phyloP scores from a whole-genome alignment of 2,797 vertebrate genomes.

The Sebastes goodei region DNA sequence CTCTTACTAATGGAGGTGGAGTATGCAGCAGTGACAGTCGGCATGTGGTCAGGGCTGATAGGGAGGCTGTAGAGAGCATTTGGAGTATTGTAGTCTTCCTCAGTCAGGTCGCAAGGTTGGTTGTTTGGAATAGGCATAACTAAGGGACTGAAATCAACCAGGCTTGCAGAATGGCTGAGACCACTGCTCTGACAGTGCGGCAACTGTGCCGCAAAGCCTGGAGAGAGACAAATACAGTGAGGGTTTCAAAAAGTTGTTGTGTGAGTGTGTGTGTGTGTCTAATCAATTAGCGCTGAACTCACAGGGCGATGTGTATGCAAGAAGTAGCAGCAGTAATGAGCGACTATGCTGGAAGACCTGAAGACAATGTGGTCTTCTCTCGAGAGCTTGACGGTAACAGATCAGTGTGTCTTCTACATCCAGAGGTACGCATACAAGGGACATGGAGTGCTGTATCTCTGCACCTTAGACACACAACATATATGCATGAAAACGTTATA shows the following conservation, averaged over 20 bases:
- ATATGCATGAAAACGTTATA: not conserved
- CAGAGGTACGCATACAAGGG: conserved; percentile 88
- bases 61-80: conserved; percentile 82
- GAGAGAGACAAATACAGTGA: not conserved
- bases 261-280: not conserved
- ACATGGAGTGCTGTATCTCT: conserved; percentile 79
- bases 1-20: conserved; percentile 88
- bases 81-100: conserved; percentile 83
- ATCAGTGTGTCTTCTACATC: conserved; percentile 87
- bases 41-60: conserved; percentile 80
- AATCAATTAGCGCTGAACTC: conserved; percentile 45
- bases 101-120: conserved; percentile 80
- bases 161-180: conserved; percentile 45
- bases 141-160: conserved; percentile 57
- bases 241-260: not conserved
- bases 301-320: conserved; percentile 87
- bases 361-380: conserved; percentile 81
- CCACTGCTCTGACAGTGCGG: conserved; percentile 42
- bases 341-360: conserved; percentile 88
- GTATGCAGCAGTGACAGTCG: conserved; percentile 85
- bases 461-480: conserved; percentile 52
- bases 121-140: conserved; percentile 30
- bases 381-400: conserved; percentile 86
- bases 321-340: conserved; percentile 85
- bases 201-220: conserved; percentile 55